Conservation (phyloP, 64 coral and sea anemone genomes). For the Trachythela sp. region DNA sequence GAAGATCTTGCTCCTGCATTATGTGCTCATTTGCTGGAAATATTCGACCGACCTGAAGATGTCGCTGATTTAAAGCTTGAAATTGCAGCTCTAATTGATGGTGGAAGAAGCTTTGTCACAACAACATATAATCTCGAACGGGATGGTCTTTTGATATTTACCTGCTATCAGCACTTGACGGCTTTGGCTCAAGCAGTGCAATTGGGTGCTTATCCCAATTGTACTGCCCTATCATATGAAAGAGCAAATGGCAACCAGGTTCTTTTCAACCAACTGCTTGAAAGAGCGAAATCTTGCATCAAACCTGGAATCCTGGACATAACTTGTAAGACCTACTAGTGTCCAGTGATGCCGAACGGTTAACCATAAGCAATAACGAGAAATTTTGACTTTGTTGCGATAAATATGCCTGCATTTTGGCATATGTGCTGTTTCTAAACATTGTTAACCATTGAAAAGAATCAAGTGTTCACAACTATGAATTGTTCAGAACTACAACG, state of each 20-base stretch:
- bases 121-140: constrained; percentile 62
- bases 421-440: too few relatives aligned
- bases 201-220: constrained; percentile 48
- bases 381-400: too few relatives aligned
- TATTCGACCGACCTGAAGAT: constrained; percentile 59
- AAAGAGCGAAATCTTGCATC: too few relatives aligned
- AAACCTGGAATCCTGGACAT: too few relatives aligned
- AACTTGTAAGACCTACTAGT: too few relatives aligned
- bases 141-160: constrained; percentile 59
- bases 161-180: constrained; percentile 58
- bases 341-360: too few relatives aligned
- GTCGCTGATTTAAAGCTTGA: constrained; percentile 56
- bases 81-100: constrained; percentile 66
- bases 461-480: constrained; percentile 37
- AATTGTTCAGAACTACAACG: too few relatives aligned
- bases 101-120: constrained; percentile 43
- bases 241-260: too few relatives aligned
- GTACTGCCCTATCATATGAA: too few relatives aligned
- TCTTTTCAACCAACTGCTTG: too few relatives aligned
- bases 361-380: too few relatives aligned
- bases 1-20: constrained; percentile 40
- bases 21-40: constrained; percentile 46
- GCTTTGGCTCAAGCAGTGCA: constrained; percentile 52
- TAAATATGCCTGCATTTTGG: too few relatives aligned
- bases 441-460: not conserved